phyloP scores from a whole-genome alignment of 2,113 vertebrate species.

The Dromiciops gliroides region DNA sequence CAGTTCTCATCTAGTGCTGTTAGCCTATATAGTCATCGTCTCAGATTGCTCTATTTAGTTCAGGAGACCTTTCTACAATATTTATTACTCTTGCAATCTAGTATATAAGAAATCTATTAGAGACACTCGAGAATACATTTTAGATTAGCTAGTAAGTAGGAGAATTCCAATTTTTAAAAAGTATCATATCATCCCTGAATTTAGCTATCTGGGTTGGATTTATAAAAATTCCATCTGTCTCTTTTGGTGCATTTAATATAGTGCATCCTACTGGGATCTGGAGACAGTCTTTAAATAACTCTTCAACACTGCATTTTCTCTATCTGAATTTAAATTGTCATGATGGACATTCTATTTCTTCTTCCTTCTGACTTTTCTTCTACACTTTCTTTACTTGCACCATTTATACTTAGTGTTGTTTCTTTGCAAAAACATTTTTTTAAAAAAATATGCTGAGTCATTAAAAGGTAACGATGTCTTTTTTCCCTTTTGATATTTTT shows the following conservation, averaged over 20 bases:
- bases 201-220: neutral
- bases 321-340: neutral
- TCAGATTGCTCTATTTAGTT: neutral
- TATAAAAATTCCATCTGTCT: neutral
- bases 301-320: neutral
- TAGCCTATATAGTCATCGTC: neutral
- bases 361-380: neutral
- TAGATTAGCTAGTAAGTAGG: neutral
- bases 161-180: neutral
- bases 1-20: neutral
- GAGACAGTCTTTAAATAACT: neutral
- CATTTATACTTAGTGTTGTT: neutral
- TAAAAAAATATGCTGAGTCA: neutral
- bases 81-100: neutral
- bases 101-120: neutral
- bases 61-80: neutral
- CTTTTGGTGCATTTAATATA: neutral
- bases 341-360: neutral
- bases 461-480: neutral
- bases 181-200: neutral
- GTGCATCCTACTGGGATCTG: neutral
- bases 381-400: neutral
- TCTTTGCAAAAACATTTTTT: neutral
- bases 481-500: neutral
- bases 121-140: neutral